These are phyloP conservation scores for Chrysaora quinquecirrha DNA, from an alignment of 30 jellyfish, hydroid and myxozoan species.

Conservation along the genomic window DNA sequence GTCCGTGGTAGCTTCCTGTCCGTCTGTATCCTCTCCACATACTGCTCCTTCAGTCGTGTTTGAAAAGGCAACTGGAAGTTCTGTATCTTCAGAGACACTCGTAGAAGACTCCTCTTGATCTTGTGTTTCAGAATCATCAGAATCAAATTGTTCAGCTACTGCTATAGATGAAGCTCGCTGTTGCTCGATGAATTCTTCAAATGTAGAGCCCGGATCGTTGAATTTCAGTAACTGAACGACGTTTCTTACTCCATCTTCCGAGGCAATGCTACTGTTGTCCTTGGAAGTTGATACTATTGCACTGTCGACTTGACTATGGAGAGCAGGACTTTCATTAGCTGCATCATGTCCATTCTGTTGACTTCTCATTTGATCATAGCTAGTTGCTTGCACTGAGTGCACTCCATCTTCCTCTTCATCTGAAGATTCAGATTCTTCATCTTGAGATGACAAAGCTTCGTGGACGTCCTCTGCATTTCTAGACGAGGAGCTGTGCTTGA, in stretches of 20 bases:
- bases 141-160: slow-evolving; percentile 9
- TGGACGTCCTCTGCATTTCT: slow-evolving; percentile 32
- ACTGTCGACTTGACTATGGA: too few relatives aligned
- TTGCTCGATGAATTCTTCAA: slow-evolving; percentile 50
- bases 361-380: slow-evolving; percentile 14
- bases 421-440: slow-evolving; percentile 55
- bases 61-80: neutral
- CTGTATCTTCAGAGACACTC: neutral
- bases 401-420: slow-evolving; percentile 4
- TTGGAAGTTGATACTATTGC: too few relatives aligned
- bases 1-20: neutral
- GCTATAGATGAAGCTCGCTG: slow-evolving; percentile 15
- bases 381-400: slow-evolving; percentile 1
- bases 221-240: slow-evolving; percentile 29
- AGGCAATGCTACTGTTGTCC: too few relatives aligned
- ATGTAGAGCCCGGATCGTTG: slow-evolving; percentile 41
- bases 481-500: slow-evolving; percentile 5
- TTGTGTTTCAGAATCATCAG: neutral
- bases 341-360: neutral
- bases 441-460: slow-evolving; percentile 50
- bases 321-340: too few relatives aligned
- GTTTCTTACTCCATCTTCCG: too few relatives aligned
- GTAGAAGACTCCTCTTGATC: slow-evolving; percentile 22
- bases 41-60: neutral
- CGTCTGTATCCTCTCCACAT: neutral